These are phyloP conservation scores for Stichopus chloronotus DNA, from an alignment of 35 echinoderm and acorn worm genomes.

Conservation along the genomic window DNA sequence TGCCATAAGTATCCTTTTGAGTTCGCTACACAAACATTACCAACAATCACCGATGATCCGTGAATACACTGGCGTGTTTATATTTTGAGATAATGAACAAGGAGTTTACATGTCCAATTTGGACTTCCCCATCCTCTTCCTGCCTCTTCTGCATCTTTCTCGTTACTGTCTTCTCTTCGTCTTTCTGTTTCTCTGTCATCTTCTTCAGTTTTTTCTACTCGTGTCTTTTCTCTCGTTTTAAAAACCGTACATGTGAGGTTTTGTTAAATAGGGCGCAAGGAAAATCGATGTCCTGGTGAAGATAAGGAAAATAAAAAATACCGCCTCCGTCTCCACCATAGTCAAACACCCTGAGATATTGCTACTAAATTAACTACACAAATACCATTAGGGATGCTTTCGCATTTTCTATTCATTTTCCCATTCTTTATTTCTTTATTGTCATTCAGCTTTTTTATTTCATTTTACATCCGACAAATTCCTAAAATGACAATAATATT, in stretches of 20 bases:
- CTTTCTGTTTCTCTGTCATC: too few relatives aligned
- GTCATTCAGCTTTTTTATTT: too few relatives aligned
- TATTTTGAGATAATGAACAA: not conserved
- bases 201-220: not conserved
- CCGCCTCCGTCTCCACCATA: not conserved
- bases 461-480: not conserved
- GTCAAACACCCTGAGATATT: not conserved
- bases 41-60: not conserved
- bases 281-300: slow-evolving; percentile 4
- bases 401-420: not conserved
- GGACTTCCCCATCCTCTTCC: too few relatives aligned
- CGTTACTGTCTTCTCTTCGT: not conserved
- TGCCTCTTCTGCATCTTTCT: too few relatives aligned
- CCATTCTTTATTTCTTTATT: not conserved
- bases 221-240: not conserved
- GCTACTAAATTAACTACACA: slow-evolving; percentile 21
- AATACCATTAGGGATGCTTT: not conserved
- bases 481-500: not conserved
- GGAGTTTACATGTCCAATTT: too few relatives aligned
- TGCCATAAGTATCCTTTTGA: not conserved
- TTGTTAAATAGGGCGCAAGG: slow-evolving; percentile 11
- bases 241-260: not conserved
- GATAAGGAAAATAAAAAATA: not conserved
- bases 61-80: not conserved
- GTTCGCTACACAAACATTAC: not conserved